phyloP scores from a whole-genome alignment of 1,140 invertebrate species.

The Pogonomyrmex barbatus region DNA sequence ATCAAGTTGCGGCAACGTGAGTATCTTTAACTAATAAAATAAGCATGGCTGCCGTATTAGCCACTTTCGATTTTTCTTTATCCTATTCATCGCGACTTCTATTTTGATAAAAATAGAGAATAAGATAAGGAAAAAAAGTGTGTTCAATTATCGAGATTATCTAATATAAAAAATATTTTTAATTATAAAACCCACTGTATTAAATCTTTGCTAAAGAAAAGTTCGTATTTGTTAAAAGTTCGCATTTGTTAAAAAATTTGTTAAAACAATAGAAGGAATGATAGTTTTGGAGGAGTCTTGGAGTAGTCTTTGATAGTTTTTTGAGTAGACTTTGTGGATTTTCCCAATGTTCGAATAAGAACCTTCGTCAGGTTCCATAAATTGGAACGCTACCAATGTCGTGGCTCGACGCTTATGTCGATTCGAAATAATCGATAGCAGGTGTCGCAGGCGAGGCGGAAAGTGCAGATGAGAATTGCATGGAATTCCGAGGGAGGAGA shows the following conservation, averaged over 20 bases:
- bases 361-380: not conserved
- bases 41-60: constrained; percentile 1
- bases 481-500: constrained; percentile 74
- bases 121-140: not conserved
- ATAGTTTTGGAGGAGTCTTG: not conserved
- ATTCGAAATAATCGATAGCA: constrained; percentile 44
- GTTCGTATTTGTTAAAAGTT: not conserved
- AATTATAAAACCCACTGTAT: not conserved
- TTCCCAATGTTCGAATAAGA: not conserved
- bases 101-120: constrained; percentile 1
- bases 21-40: constrained; percentile 56
- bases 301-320: no score
- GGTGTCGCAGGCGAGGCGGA: constrained; percentile 45
- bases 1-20: constrained; percentile 50
- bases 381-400: constrained; percentile 13
- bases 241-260: not conserved
- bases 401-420: constrained; percentile 8
- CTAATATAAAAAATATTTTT: not conserved
- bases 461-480: constrained; percentile 58
- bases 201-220: constrained; percentile 6
- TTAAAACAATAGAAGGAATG: not conserved
- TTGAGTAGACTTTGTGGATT: not conserved
- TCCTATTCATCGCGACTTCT: no score
- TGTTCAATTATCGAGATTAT: not conserved
- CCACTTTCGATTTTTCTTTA: not conserved